Evolutionary conservation across 2,113 vertebrate species (phyloP).

Genomic region (Stegastes partitus): DNA sequence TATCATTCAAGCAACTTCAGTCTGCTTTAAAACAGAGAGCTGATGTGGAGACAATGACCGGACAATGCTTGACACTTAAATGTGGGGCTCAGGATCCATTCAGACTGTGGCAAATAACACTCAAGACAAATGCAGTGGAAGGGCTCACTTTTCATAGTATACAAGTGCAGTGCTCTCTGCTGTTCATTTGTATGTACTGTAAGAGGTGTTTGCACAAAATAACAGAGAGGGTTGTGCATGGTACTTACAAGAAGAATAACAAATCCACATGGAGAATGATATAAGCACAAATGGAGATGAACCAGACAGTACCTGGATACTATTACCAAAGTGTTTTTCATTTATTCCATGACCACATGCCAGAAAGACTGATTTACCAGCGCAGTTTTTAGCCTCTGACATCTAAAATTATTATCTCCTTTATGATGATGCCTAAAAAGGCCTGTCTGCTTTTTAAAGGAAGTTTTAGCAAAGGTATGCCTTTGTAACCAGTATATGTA

Average conservation of each 20-base stretch:
- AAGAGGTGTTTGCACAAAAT: background rate
- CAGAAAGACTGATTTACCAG: constrained; percentile 26
- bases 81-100: background rate
- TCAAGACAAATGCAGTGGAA: constrained; percentile 3
- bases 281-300: constrained; percentile 20
- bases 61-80: background rate
- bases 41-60: background rate
- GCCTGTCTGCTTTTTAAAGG: constrained; percentile 16
- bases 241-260: constrained; percentile 37
- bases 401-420: constrained; percentile 19
- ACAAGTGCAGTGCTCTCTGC: constrained; percentile 51
- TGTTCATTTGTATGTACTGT: constrained; percentile 49
- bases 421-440: constrained; percentile 39
- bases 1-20: background rate
- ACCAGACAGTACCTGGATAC: constrained; percentile 18
- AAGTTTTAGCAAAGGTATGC: constrained; percentile 11
- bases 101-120: background rate
- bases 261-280: constrained; percentile 27
- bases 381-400: constrained; percentile 34
- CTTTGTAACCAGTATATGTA: background rate
- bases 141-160: background rate
- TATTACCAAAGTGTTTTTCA: constrained; percentile 38
- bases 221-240: background rate
- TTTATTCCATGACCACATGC: constrained; percentile 3
- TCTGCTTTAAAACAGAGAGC: background rate